phyloP scores from a whole-genome alignment of 2,888 invertebrate species.

The Cybosia mesomella region DNA sequence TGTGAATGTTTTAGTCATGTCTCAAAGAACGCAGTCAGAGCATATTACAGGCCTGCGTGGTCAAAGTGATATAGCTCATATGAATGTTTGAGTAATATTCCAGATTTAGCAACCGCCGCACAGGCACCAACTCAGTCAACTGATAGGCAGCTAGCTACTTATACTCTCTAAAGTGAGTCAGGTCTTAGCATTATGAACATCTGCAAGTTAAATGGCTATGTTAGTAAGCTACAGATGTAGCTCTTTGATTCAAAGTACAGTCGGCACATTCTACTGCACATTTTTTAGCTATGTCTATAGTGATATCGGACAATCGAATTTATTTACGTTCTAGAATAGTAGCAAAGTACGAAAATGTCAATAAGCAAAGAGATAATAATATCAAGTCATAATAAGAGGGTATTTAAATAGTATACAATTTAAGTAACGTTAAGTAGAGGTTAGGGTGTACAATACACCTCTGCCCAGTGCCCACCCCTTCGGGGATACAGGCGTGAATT shows the following conservation, averaged over 20 bases:
- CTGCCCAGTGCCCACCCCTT: too few species aligned
- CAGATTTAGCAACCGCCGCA: slow-evolving; percentile 70
- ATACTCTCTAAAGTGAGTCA: slow-evolving; percentile 62
- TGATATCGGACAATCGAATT: too few species aligned
- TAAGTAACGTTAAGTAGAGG: too few species aligned
- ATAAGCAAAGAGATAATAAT: too few species aligned
- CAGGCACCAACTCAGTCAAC: slow-evolving; percentile 55
- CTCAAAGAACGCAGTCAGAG: slow-evolving; percentile 46
- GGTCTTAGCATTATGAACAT: slow-evolving; percentile 61
- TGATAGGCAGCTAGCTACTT: too few species aligned
- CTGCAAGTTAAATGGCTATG: slow-evolving; percentile 50
- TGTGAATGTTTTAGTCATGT: slow-evolving; percentile 5
- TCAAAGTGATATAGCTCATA: slow-evolving; percentile 33
- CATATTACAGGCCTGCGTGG: slow-evolving; percentile 42
- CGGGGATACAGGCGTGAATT: too few species aligned
- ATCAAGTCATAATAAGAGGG: too few species aligned
- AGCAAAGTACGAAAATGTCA: too few species aligned
- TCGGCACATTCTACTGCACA: too few species aligned
- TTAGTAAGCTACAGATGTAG: slow-evolving; percentile 27
- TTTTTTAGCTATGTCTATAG: not conserved
- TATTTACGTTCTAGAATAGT: too few species aligned
- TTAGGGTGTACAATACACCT: too few species aligned
- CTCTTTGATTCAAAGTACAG: slow-evolving; percentile 13
- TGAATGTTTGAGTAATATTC: slow-evolving; percentile 72
- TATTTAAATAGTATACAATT: too few species aligned